phyloP scores from a whole-genome alignment of 2,797 vertebrate species.

The Arnoldichthys spilopterus region DNA sequence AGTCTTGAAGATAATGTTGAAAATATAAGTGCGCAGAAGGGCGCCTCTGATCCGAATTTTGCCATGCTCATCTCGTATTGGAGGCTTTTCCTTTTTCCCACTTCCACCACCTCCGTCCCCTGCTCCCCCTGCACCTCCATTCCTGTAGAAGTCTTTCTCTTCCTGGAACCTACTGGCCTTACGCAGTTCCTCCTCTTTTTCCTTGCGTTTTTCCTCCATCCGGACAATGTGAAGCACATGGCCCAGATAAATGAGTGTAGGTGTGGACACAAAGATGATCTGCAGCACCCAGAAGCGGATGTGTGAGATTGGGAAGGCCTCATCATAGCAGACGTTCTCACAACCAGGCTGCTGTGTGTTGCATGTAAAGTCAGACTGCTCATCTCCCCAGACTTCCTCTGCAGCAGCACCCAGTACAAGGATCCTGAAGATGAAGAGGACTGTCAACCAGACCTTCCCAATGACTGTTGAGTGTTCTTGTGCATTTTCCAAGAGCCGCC shows the following conservation, averaged over 20 bases:
- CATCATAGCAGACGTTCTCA: constrained; percentile 80
- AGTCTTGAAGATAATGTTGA: constrained; percentile 95
- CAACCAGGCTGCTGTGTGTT: constrained; percentile 80
- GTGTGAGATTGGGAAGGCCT: constrained; percentile 80
- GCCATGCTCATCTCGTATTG: constrained; percentile 84
- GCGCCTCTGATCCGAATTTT: constrained; percentile 89
- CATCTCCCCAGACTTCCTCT: constrained; percentile 80
- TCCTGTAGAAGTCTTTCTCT: constrained; percentile 75
- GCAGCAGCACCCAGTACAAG: constrained; percentile 77
- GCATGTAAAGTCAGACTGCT: constrained; percentile 79
- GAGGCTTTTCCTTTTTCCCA: constrained; percentile 77
- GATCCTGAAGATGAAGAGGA: constrained; percentile 78
- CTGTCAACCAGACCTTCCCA: constrained; percentile 79
- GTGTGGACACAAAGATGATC: constrained; percentile 97
- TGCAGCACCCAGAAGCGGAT: constrained; percentile 94
- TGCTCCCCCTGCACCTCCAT: constrained; percentile 60
- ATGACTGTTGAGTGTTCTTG: constrained; percentile 86
- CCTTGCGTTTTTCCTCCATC: constrained; percentile 90
- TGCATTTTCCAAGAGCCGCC: constrained; percentile 91
- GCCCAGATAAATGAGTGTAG: constrained; percentile 94
- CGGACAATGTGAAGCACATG: constrained; percentile 94
- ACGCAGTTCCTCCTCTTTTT: constrained; percentile 83
- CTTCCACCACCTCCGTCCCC: constrained; percentile 42
- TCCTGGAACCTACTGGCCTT: constrained; percentile 71
- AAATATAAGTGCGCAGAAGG: constrained; percentile 90